These are phyloP conservation scores for Scopus umbretta DNA, from an alignment of 2,113 vertebrate species.

Conservation along the genomic window DNA sequence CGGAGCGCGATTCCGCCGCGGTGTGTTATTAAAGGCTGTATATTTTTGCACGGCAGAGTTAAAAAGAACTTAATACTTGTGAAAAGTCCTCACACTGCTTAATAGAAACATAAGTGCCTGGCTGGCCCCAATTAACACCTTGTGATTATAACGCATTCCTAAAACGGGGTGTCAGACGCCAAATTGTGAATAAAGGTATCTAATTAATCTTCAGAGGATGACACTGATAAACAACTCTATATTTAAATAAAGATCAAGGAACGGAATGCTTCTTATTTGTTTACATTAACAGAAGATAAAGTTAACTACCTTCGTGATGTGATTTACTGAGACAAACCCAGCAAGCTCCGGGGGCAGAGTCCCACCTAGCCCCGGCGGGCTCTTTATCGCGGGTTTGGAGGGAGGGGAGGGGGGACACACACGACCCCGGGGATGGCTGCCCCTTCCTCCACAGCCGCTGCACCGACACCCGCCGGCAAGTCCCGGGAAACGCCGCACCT, in stretches of 20 bases:
- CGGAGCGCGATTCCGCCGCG: neutral
- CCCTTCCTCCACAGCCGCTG: neutral
- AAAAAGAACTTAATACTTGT: slow-evolving; percentile 58
- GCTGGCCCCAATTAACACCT: slow-evolving; percentile 99
- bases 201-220: slow-evolving; percentile 86
- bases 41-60: slow-evolving; percentile 57
- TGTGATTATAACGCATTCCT: slow-evolving; percentile 91
- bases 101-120: slow-evolving; percentile 91
- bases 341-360: neutral
- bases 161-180: slow-evolving; percentile 80
- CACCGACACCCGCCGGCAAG: neutral
- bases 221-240: slow-evolving; percentile 81
- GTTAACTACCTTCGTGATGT: slow-evolving; percentile 47
- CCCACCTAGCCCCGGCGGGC: neutral
- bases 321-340: slow-evolving; percentile 5
- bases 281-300: slow-evolving; percentile 62
- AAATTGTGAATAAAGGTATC: slow-evolving; percentile 80
- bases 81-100: slow-evolving; percentile 84
- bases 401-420: neutral
- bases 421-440: rapidly evolving
- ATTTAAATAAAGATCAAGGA: slow-evolving; percentile 79
- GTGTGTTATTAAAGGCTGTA: neutral
- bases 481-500: neutral
- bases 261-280: slow-evolving; percentile 57
- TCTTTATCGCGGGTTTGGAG: neutral